Evolutionary conservation across 2,888 invertebrate species (phyloP).

Genomic region (Leptopterna dolabrata): DNA sequence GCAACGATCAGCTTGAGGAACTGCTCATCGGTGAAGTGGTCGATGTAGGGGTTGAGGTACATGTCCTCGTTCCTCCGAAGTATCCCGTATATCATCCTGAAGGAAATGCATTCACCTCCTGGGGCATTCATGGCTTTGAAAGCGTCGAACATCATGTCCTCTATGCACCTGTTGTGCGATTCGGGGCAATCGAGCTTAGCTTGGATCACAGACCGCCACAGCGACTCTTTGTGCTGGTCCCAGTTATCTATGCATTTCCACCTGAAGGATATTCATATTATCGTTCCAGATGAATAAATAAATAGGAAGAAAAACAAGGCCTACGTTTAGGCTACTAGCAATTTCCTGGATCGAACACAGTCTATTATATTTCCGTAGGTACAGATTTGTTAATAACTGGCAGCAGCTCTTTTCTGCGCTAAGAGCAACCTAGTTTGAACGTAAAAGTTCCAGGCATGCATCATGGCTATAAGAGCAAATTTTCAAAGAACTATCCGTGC

Average conservation of each 20-base stretch:
- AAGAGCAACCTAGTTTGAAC: no score
- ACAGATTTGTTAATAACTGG: no score
- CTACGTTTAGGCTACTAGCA: no score
- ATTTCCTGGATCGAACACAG: no score
- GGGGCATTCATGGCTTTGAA: not conserved
- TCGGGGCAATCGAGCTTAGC: not conserved
- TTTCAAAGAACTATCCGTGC: no score
- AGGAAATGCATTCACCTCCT: slow-evolving; percentile 1
- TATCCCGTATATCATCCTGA: slow-evolving; percentile 5
- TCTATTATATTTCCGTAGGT: no score
- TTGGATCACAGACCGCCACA: not conserved
- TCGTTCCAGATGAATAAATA: no score
- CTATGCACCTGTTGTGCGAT: not conserved
- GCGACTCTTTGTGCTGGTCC: slow-evolving; percentile 6
- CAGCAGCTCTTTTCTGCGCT: no score
- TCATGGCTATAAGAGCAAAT: no score
- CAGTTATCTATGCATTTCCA: not conserved
- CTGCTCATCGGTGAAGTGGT: not conserved
- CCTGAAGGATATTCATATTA: not conserved
- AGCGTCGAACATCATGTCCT: not conserved
- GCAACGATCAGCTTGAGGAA: slow-evolving; percentile 21
- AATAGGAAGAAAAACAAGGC: no score
- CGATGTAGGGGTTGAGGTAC: not conserved
- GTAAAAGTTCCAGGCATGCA: no score
- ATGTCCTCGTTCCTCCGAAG: slow-evolving; percentile 24